A percentile compares a stretch with the other conserved stretches of the same genome.
These are phyloP conservation scores for Scolanthus callimorphus DNA, from an alignment of 92 coral and sea anemone genomes.

Conservation along the genomic window DNA sequence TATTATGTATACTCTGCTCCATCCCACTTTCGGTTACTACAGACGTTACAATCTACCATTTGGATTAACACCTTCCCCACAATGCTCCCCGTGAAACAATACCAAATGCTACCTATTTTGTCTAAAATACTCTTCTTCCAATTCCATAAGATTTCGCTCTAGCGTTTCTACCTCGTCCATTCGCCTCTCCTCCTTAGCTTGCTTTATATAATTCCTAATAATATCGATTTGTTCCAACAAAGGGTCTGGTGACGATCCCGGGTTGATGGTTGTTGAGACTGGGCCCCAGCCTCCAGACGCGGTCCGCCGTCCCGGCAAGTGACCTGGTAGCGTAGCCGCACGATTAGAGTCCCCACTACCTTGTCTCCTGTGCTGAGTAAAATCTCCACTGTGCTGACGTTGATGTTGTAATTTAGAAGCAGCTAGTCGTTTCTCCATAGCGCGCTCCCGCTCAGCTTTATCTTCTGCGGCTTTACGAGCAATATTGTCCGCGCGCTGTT, in stretches of 20 bases:
- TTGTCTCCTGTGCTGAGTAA: constrained; percentile 5
- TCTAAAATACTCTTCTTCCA: constrained; percentile 73
- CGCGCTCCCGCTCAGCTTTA: constrained; percentile 82
- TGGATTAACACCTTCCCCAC: too few species aligned
- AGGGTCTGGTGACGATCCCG: constrained; percentile 70
- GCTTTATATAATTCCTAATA: constrained; percentile 67
- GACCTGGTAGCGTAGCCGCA: background rate
- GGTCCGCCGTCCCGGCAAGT: constrained; percentile 28
- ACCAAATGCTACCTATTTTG: too few species aligned
- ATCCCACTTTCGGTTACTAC: too few species aligned
- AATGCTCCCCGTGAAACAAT: too few species aligned
- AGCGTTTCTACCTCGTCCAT: constrained; percentile 77
- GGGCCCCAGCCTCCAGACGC: constrained; percentile 84
- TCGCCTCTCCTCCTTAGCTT: constrained; percentile 67
- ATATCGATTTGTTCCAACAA: constrained; percentile 88
- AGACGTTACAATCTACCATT: too few species aligned
- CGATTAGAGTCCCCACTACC: constrained; percentile 29
- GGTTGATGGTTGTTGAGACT: constrained; percentile 54
- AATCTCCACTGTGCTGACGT: constrained; percentile 50
- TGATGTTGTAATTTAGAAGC: constrained; percentile 58
- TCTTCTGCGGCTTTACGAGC: constrained; percentile 82
- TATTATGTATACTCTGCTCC: too few species aligned
- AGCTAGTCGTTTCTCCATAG: constrained; percentile 77
- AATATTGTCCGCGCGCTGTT: constrained; percentile 65
- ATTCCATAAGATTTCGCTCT: constrained; percentile 84